Conservation (phyloP, 2,797 vertebrate genomes). For the Catamblyrhynchus diadema region DNA sequence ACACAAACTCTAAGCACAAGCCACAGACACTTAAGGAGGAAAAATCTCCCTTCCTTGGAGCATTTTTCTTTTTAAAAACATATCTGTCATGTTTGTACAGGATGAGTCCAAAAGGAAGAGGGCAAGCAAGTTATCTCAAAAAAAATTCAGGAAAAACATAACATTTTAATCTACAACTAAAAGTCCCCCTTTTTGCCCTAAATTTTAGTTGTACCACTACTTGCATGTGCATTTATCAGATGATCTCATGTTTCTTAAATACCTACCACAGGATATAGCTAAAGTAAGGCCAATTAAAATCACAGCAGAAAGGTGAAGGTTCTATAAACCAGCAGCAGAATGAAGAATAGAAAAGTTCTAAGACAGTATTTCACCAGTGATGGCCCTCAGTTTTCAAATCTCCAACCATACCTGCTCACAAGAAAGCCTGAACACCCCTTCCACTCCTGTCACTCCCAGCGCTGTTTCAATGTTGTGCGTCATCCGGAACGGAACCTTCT, state of each 20-base stretch:
- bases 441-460: slow-evolving; percentile 94
- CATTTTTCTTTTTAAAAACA: background rate
- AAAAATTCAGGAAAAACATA: background rate
- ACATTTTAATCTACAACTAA: background rate
- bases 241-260: background rate
- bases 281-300: background rate
- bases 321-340: background rate
- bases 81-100: background rate
- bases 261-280: background rate
- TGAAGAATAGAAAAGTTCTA: background rate
- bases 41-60: background rate
- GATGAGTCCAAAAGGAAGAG: background rate
- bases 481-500: slow-evolving; percentile 98
- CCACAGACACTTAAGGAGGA: background rate
- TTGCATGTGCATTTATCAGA: background rate
- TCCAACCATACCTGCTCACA: slow-evolving; percentile 90
- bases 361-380: background rate
- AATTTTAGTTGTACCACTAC: background rate
- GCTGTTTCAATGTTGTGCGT: slow-evolving; percentile 98
- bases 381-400: background rate
- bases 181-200: accelerated
- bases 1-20: background rate
- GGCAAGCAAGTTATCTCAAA: background rate
- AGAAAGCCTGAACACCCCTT: slow-evolving; percentile 96
- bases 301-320: background rate